Percentiles rank a stretch among this genome's conserved stretches.
These are phyloP conservation scores for Acanthosepion esculentum DNA, from an alignment of 2,888 invertebrate genomes.

Conservation along the genomic window DNA sequence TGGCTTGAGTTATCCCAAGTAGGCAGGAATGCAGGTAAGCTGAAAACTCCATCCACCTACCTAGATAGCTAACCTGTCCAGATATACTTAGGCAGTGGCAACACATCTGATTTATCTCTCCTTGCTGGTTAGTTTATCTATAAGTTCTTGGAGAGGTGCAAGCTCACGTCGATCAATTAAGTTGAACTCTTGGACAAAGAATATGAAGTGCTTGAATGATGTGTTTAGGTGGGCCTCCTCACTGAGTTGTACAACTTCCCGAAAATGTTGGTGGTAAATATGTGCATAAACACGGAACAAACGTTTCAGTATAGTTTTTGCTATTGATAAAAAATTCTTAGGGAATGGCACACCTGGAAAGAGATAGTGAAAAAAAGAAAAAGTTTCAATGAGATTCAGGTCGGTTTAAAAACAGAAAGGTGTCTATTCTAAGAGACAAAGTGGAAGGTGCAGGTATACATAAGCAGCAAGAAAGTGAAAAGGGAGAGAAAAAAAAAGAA, in stretches of 20 bases:
- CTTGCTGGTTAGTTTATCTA: conserved; percentile 80
- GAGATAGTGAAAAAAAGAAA: conserved; percentile 48
- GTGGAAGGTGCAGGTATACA: too few relatives aligned
- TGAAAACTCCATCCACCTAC: background rate
- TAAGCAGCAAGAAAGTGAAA: too few relatives aligned
- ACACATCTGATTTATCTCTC: conserved; percentile 55
- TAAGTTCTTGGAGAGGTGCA: conserved; percentile 96
- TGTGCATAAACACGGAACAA: conserved; percentile 99
- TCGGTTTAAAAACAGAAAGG: too few relatives aligned
- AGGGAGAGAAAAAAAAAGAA: too few relatives aligned
- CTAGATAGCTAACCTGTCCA: background rate
- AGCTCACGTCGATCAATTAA: conserved; percentile 96
- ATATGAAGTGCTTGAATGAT: conserved; percentile 99
- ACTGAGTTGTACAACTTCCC: conserved; percentile 92
- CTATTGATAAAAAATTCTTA: conserved; percentile 95
- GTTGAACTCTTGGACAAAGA: conserved; percentile 96
- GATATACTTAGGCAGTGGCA: background rate
- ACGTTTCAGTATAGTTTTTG: conserved; percentile 97
- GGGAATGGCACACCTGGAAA: conserved; percentile 94
- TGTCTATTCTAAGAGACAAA: too few relatives aligned
- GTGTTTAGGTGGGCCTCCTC: conserved; percentile 99
- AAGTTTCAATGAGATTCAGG: background rate
- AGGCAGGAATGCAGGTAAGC: background rate
- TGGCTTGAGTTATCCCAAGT: background rate
- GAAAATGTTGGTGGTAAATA: conserved; percentile 99